Percentiles rank a stretch among this genome's conserved stretches.
Conservation (phyloP, 1,140 invertebrate species). For the Drosophila ercepeae region DNA sequence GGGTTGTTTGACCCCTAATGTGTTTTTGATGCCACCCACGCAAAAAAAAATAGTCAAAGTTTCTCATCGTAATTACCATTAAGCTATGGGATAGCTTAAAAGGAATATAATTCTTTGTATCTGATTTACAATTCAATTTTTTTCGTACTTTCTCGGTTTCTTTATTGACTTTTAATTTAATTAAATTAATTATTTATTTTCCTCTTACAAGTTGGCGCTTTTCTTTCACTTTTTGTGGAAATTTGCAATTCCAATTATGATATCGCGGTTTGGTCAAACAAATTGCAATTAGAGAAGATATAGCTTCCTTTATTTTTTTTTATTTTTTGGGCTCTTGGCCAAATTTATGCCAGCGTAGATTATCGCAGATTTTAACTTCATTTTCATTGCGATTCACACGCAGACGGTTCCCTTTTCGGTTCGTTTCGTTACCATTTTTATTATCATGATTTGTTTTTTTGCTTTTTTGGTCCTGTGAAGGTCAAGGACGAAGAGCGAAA, state of each 20-base stretch:
- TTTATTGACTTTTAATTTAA: slow-evolving; percentile 28
- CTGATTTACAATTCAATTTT: background rate
- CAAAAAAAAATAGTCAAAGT: background rate
- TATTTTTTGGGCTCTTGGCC: slow-evolving; percentile 4
- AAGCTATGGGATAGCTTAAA: too few relatives aligned
- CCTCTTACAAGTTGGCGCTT: slow-evolving; percentile 8
- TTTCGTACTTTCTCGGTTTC: background rate
- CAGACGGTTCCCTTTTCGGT: slow-evolving; percentile 5
- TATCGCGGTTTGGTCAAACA: slow-evolving; percentile 23
- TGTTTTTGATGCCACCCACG: slow-evolving; percentile 49
- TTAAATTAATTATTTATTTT: slow-evolving; percentile 22
- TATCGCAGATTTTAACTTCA: slow-evolving; percentile 55
- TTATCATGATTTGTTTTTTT: background rate
- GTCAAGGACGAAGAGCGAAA: slow-evolving; percentile 54
- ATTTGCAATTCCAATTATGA: slow-evolving; percentile 63
- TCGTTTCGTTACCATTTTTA: background rate
- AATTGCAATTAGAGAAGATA: slow-evolving; percentile 64
- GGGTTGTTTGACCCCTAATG: slow-evolving; percentile 45
- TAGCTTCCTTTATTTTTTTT: background rate
- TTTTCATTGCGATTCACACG: slow-evolving; percentile 33
- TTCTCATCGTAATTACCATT: slow-evolving; percentile 34
- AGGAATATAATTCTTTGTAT: too few relatives aligned
- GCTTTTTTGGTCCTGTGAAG: slow-evolving; percentile 20
- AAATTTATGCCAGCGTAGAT: slow-evolving; percentile 54
- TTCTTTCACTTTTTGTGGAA: slow-evolving; percentile 1